Evolutionary conservation across 2,888 invertebrate genomes (phyloP), one percentile per base, ranked within the genome.

Genomic region (Brachylomia viminalis): DNA sequence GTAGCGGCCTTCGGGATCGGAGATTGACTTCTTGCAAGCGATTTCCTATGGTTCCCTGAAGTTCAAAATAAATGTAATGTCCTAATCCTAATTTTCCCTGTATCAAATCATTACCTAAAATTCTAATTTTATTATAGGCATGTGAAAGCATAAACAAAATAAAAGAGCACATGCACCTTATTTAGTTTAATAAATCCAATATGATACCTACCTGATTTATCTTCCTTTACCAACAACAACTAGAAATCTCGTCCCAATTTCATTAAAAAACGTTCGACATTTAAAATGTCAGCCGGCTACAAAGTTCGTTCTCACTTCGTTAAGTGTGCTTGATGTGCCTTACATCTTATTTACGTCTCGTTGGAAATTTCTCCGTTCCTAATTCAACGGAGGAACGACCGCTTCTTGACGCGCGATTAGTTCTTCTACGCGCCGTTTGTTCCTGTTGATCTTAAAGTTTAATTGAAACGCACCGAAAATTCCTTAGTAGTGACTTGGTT

Each of bases 401-500:
- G 69, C 75, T 86, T 75, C 82, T 79, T 84, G 79, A 82, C 80
- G 68, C 67, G 47, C 56, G 81, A 85, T 87, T 86, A 88, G 89
- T 86, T 82, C 75, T 81, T 75, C 58, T 77, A 75, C 83, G 66
- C 75, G 64, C 73, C 78, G 74, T 83, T 83, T 86, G 80, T 84
- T 86, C 80, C 80, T 86, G 88, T 90, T 87, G 88, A 88, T 87
- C 86, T 80, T 79, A 72, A 79, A 81, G 78, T 87, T 82, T 87
- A 88, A 89, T 87, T 88, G 77, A 77, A 80, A 75, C 74, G 65
- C 62, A 70, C 70, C 30, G 33, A 71, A 83, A n/a, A 56, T 75
- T 59, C 13, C 38, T n/a, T 62, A 59, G 17, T 54, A 42, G 33
- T 45, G 49, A 77, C 17, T 62, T 30, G 20, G 30, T 49, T 52